These are phyloP conservation scores for Rhagonycha lutea DNA, from an alignment of 2,888 invertebrate species.

Conservation along the genomic window DNA sequence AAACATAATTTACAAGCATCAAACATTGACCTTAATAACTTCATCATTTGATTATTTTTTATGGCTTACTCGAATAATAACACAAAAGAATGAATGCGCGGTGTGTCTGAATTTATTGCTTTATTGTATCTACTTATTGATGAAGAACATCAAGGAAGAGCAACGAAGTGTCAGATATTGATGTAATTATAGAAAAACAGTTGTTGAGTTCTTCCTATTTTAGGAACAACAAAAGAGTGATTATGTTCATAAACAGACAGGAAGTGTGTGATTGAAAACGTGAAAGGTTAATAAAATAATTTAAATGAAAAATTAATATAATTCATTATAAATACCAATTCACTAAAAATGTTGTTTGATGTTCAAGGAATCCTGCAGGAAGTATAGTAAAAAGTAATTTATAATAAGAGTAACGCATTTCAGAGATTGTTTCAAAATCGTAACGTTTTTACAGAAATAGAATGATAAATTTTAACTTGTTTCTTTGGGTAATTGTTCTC, in stretches of 20 bases:
- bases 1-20: background rate
- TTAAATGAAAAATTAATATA: background rate
- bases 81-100: background rate
- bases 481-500: background rate
- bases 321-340: too few relatives aligned
- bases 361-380: background rate
- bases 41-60: background rate
- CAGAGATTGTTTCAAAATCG: background rate
- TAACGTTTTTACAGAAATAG: background rate
- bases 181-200: background rate
- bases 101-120: background rate
- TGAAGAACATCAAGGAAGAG: background rate
- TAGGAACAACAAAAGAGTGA: background rate
- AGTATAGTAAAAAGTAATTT: background rate
- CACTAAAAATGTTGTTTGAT: background rate
- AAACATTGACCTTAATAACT: background rate
- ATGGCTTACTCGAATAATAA: background rate
- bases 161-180: background rate
- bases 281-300: background rate
- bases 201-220: background rate
- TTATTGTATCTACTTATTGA: background rate
- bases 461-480: background rate
- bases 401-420: background rate
- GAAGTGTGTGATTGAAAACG: background rate
- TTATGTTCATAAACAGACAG: background rate